These are phyloP conservation scores for Dromiciops gliroides DNA, from an alignment of 2,113 vertebrate genomes.

Conservation along the genomic window DNA sequence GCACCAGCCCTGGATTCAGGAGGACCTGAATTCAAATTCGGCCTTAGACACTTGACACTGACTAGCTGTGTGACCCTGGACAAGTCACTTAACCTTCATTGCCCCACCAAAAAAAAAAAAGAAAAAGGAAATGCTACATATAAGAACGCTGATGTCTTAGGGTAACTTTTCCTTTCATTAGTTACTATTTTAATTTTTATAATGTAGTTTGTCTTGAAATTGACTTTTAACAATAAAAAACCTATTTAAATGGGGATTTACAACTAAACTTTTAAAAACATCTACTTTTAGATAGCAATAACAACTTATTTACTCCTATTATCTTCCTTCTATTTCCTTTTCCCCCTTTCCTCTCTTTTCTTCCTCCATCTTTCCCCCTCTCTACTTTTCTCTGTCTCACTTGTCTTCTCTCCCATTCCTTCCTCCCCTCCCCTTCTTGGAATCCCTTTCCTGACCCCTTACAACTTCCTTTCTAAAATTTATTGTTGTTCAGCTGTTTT, in stretches of 20 bases:
- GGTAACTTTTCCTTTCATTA: neutral
- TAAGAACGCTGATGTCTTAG: fast-evolving
- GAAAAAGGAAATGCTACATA: neutral
- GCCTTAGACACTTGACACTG: no score
- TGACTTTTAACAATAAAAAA: neutral
- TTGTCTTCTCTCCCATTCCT: neutral
- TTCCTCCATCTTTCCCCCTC: neutral
- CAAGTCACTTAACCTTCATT: no score
- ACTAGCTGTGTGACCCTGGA: no score
- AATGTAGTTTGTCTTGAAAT: neutral
- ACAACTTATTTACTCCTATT: neutral
- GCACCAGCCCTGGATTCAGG: no score
- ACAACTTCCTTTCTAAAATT: neutral
- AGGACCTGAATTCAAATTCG: no score
- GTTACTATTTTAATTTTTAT: neutral
- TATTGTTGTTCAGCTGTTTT: neutral
- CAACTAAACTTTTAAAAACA: neutral
- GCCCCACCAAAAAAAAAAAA: no score
- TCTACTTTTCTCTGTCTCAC: neutral
- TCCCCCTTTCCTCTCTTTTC: neutral
- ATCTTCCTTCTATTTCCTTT: neutral
- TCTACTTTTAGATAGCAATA: neutral
- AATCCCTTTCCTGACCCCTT: neutral
- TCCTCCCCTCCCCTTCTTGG: neutral
- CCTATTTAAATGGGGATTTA: neutral